Percentiles rank a stretch among this genome's conserved stretches.
Evolutionary conservation across 2,797 vertebrate genomes (phyloP).

Genomic region (Micromesistius poutassou): DNA sequence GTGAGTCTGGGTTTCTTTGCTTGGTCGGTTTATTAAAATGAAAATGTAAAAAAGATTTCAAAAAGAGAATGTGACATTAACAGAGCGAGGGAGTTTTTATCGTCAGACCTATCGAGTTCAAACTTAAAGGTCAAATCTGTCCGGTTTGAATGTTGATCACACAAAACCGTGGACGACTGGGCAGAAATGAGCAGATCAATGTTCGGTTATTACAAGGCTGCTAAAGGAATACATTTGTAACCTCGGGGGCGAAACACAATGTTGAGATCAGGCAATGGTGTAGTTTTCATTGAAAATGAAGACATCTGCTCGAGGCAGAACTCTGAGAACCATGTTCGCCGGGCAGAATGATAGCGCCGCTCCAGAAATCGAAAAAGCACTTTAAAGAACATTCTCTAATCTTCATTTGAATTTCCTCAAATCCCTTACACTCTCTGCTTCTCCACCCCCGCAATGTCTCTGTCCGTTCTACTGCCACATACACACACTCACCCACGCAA

Average conservation of each 20-base stretch:
- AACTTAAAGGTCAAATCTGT: conserved; percentile 17
- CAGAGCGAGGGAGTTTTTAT: not conserved
- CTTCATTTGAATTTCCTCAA: not conserved
- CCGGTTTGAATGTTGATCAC: conserved; percentile 11
- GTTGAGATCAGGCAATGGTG: not conserved
- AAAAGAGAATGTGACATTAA: not conserved
- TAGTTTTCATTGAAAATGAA: not conserved
- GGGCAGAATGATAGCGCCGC: conserved; percentile 25
- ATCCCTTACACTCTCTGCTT: not conserved
- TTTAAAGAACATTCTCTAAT: conserved; percentile 6
- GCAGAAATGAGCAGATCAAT: conserved; percentile 42
- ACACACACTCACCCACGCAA: not conserved
- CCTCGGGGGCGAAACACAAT: conserved; percentile 21
- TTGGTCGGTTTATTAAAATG: too few species aligned
- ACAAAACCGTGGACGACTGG: conserved; percentile 37
- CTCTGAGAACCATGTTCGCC: conserved; percentile 7
- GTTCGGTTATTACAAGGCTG: conserved; percentile 45
- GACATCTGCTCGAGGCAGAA: not conserved
- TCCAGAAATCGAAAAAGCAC: conserved; percentile 16
- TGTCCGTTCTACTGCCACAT: not conserved
- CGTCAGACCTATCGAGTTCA: not conserved
- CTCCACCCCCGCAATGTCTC: not conserved
- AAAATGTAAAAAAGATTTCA: not conserved
- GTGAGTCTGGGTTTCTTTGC: too few species aligned
- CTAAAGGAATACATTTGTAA: conserved; percentile 41